These are phyloP conservation scores for Eurosta solidaginis DNA, from an alignment of 1,140 invertebrate genomes.

Conservation along the genomic window DNA sequence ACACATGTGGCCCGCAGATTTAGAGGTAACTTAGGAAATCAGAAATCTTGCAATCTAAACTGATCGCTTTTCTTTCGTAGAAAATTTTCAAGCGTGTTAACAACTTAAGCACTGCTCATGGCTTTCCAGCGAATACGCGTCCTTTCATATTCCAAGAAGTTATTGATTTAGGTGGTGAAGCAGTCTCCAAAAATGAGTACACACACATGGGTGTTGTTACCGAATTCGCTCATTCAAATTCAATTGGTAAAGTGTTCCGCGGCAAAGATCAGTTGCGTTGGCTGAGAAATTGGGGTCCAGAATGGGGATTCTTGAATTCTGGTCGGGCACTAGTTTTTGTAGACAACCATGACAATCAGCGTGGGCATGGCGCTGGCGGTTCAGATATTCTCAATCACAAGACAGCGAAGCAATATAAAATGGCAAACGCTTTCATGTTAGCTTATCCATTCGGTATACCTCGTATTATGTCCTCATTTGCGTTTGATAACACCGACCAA, in stretches of 20 bases:
- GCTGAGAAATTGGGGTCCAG: conserved; percentile 64
- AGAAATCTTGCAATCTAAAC: neutral
- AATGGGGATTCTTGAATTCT: conserved; percentile 61
- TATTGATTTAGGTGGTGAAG: conserved; percentile 69
- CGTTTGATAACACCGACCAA: conserved; percentile 62
- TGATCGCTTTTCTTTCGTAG: conserved; percentile 9
- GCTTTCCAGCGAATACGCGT: conserved; percentile 64
- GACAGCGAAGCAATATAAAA: conserved; percentile 69
- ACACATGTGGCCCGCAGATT: conserved; percentile 77
- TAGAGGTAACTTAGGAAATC: conserved; percentile 46
- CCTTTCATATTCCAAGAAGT: conserved; percentile 84
- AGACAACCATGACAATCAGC: conserved; percentile 74
- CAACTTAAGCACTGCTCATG: conserved; percentile 66
- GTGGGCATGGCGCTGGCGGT: conserved; percentile 62
- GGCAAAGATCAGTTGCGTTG: conserved; percentile 63
- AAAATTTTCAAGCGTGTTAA: conserved; percentile 59
- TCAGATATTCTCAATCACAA: conserved; percentile 68
- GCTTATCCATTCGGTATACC: conserved; percentile 77
- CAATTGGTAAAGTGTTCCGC: conserved; percentile 66
- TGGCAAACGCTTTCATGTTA: conserved; percentile 80
- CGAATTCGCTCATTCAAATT: conserved; percentile 72
- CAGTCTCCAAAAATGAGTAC: conserved; percentile 65
- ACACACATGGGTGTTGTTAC: conserved; percentile 71
- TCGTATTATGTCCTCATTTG: conserved; percentile 77
- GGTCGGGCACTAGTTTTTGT: conserved; percentile 64